phyloP scores from a whole-genome alignment of 2,888 invertebrate species.

The Himalopsyche anomala region DNA sequence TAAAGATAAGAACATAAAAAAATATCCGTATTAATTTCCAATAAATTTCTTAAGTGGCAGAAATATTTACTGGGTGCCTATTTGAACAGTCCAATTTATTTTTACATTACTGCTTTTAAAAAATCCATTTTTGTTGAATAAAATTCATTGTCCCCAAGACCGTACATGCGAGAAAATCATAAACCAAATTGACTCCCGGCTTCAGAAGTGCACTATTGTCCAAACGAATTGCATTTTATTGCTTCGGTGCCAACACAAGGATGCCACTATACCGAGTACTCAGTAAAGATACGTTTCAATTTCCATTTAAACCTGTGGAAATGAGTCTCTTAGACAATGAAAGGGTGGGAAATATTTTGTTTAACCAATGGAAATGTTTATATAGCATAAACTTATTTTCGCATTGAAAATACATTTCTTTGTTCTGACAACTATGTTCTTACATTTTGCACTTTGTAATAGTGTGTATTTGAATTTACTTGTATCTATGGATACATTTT shows the following conservation, averaged over 20 bases:
- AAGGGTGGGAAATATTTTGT: not conserved
- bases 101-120: too few relatives aligned
- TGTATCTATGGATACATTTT: too few relatives aligned
- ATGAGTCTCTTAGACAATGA: not conserved
- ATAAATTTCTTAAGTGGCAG: too few relatives aligned
- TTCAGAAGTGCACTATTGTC: conserved; percentile 36
- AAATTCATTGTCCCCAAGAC: not conserved
- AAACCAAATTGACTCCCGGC: conserved; percentile 36
- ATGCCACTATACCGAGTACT: not conserved
- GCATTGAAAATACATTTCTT: not conserved
- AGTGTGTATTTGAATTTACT: too few relatives aligned
- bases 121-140: too few relatives aligned
- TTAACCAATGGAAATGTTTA: conserved; percentile 4
- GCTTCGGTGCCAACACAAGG: not conserved
- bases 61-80: too few relatives aligned
- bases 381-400: not conserved
- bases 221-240: conserved; percentile 38
- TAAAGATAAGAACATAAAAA: too few relatives aligned
- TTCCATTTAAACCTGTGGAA: conserved; percentile 19
- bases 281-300: conserved; percentile 14
- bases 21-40: too few relatives aligned
- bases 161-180: conserved; percentile 27
- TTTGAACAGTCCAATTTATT: too few relatives aligned
- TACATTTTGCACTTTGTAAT: too few relatives aligned
- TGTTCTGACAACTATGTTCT: not conserved